Conservation (phyloP, 2,888 invertebrate species). For the Julus scandinavius region DNA sequence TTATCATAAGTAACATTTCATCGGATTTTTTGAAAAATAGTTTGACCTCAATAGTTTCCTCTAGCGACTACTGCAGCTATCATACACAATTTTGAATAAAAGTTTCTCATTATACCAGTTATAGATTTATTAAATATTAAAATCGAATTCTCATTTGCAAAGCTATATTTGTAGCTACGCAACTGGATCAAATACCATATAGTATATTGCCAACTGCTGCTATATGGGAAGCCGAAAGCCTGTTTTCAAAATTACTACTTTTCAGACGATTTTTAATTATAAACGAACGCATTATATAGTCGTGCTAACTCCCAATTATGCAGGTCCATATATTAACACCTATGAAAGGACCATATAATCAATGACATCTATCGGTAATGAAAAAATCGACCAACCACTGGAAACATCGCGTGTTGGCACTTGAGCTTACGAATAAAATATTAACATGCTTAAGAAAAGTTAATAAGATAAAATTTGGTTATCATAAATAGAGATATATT, state of each 20-base stretch:
- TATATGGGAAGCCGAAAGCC: neutral
- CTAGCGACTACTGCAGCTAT: too few species aligned
- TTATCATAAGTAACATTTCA: too few species aligned
- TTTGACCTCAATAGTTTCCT: too few species aligned
- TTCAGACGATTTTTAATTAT: neutral
- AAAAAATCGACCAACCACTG: neutral
- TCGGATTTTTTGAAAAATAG: too few species aligned
- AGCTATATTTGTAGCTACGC: neutral
- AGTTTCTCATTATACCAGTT: neutral
- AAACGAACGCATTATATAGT: neutral
- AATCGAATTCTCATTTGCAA: neutral
- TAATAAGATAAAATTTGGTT: neutral
- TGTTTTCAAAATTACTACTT: neutral
- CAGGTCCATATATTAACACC: neutral
- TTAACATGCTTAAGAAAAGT: neutral
- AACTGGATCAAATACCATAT: neutral
- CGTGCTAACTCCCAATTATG: neutral
- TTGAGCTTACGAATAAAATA: neutral
- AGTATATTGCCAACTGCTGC: neutral
- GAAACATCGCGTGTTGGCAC: neutral
- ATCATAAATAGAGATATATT: neutral
- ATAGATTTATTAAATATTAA: neutral
- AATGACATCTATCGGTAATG: conserved; percentile 17
- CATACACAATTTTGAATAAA: neutral
- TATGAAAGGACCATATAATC: neutral